Conservation (phyloP, 2,888 invertebrate species). For the Pseudoips prasinana region DNA sequence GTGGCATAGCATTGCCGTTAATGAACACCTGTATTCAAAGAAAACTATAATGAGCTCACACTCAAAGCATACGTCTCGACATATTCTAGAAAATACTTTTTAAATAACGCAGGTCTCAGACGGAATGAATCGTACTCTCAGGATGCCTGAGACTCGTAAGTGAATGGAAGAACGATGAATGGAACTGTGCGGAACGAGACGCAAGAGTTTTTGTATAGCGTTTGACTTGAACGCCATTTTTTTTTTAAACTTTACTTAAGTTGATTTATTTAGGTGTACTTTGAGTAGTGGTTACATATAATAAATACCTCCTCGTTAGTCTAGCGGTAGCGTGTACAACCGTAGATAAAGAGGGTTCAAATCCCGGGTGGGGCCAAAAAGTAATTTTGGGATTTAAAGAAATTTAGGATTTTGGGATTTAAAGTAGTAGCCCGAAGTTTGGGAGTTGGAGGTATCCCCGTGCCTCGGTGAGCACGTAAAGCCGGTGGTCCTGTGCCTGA, state of each 20-base stretch:
- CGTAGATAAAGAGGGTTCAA: too few species aligned
- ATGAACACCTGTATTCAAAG: slow-evolving; percentile 55
- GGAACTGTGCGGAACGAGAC: slow-evolving; percentile 24
- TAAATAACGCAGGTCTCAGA: slow-evolving; percentile 40
- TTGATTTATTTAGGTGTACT: too few species aligned
- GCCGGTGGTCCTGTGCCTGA: too few species aligned
- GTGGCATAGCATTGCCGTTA: slow-evolving; percentile 29
- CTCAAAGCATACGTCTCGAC: slow-evolving; percentile 57
- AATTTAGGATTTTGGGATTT: too few species aligned
- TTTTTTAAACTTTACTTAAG: slow-evolving; percentile 3
- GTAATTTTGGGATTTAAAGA: too few species aligned
- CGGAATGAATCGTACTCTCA: slow-evolving; percentile 32
- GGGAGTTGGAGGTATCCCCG: too few species aligned
- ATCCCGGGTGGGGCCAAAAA: too few species aligned
- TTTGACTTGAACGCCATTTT: slow-evolving; percentile 14
- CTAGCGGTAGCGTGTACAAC: too few species aligned
- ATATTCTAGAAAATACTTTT: slow-evolving; percentile 57
- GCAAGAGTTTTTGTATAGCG: slow-evolving; percentile 17
- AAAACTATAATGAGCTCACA: slow-evolving; percentile 55
- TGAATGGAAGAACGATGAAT: slow-evolving; percentile 33
- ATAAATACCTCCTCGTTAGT: too few species aligned
- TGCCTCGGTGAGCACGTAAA: too few species aligned
- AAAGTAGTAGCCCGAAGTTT: too few species aligned
- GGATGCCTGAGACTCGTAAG: slow-evolving; percentile 25
- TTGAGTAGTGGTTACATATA: too few species aligned